phyloP scores from a whole-genome alignment of 2,797 vertebrate species.

The Avahi laniger region DNA sequence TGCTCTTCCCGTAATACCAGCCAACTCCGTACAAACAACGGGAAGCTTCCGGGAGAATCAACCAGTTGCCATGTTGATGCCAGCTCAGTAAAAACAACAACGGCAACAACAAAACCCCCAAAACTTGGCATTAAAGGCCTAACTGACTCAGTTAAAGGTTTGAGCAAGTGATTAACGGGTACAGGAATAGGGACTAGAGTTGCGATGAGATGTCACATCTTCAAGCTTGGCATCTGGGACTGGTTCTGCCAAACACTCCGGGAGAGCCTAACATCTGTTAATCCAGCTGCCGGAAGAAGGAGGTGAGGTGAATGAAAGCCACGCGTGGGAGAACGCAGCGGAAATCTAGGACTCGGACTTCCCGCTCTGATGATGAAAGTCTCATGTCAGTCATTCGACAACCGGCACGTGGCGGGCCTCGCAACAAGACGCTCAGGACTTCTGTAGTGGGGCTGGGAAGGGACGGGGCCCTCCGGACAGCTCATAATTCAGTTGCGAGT shows the following conservation, averaged over 20 bases:
- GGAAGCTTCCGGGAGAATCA: constrained; percentile 21
- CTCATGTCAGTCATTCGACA: background rate
- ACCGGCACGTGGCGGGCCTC: background rate
- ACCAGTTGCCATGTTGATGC: constrained; percentile 5
- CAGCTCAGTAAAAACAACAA: constrained; percentile 18
- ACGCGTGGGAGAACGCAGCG: background rate
- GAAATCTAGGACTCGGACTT: background rate
- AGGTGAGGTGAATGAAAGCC: background rate
- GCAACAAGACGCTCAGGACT: background rate
- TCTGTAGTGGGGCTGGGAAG: background rate
- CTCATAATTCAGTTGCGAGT: background rate
- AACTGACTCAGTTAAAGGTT: background rate
- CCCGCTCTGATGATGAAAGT: background rate
- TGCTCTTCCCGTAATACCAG: background rate
- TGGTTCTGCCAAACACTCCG: background rate
- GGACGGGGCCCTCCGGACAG: background rate
- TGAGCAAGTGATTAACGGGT: background rate
- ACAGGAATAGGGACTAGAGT: constrained; percentile 26
- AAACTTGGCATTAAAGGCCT: background rate
- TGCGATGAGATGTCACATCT: constrained; percentile 1
- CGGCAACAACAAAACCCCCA: background rate
- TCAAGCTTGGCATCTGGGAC: constrained; percentile 29
- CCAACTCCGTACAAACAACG: background rate
- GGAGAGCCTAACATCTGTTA: background rate
- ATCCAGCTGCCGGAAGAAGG: constrained; percentile 50